These are phyloP conservation scores for Pammene fasciana DNA, from an alignment of 2,888 invertebrate species.

Conservation along the genomic window DNA sequence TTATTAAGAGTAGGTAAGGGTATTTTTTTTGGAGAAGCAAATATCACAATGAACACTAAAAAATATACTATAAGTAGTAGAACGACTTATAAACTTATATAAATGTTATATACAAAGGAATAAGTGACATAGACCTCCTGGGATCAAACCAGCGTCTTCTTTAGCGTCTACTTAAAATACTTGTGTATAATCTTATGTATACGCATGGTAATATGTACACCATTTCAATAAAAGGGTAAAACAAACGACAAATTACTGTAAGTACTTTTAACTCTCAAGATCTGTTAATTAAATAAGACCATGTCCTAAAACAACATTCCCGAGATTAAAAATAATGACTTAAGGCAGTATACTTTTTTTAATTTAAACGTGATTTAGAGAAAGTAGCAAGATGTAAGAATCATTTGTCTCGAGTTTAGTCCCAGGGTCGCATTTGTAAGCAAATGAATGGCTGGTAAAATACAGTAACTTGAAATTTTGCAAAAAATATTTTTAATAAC, in stretches of 20 bases:
- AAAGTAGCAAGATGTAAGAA: constrained; percentile 52
- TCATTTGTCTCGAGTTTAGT: constrained; percentile 58
- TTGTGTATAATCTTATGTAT: background rate
- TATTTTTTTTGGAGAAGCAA: background rate
- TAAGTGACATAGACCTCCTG: no score
- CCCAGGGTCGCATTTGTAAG: constrained; percentile 55
- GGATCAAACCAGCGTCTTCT: no score
- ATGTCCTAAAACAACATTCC: constrained; percentile 32
- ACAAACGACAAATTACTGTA: no score
- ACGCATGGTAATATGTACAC: no score
- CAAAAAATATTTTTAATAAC: no score
- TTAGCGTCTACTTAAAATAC: no score
- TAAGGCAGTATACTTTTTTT: constrained; percentile 47
- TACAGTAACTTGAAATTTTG: background rate
- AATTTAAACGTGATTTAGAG: constrained; percentile 60
- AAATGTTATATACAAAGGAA: no score
- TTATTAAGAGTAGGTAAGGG: constrained; percentile 9
- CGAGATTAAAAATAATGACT: constrained; percentile 33
- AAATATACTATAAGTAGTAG: no score
- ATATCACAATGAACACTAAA: background rate
- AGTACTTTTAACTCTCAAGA: background rate
- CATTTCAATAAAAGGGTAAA: no score
- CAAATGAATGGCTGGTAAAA: constrained; percentile 38
- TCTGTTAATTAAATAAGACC: constrained; percentile 21
- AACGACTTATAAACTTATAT: no score